Conservation (phyloP, 2,888 invertebrate genomes). For the Melanostoma scalare region DNA sequence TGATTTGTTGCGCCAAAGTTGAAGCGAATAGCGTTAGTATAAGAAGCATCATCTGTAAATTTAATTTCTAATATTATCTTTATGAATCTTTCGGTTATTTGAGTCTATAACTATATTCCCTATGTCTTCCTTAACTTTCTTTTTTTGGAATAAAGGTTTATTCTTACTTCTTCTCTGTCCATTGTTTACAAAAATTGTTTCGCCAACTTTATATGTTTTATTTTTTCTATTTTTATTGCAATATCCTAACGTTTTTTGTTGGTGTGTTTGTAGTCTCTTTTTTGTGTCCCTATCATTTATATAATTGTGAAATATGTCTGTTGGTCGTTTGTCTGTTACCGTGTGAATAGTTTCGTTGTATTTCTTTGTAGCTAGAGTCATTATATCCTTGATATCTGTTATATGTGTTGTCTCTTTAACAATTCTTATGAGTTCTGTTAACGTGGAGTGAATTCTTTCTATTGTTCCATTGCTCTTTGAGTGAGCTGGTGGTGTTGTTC, state of each 20-base stretch:
- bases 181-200: conserved; percentile 4
- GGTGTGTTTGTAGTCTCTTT: conserved; percentile 6
- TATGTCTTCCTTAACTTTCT: no score
- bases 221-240: conserved; percentile 24
- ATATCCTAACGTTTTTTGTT: conserved; percentile 27
- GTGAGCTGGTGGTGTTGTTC: background rate
- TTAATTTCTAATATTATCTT: no score
- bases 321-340: conserved; percentile 18
- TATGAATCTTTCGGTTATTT: no score
- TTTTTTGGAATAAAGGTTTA: no score
- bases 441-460: conserved; percentile 15
- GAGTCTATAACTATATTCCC: background rate
- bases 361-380: background rate
- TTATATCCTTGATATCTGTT: background rate
- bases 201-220: conserved; percentile 13
- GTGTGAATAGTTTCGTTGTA: conserved; percentile 12
- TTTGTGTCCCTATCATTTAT: conserved; percentile 11
- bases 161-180: no score
- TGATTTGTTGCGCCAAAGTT: no score
- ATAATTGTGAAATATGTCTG: conserved; percentile 28
- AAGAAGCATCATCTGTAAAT: no score
- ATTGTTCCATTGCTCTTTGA: conserved; percentile 11
- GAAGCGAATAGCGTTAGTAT: no score
- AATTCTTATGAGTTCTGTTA: conserved; percentile 5
- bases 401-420: background rate